phyloP scores from a whole-genome alignment of 1,140 invertebrate genomes.

The Heliconius eleuchia region DNA sequence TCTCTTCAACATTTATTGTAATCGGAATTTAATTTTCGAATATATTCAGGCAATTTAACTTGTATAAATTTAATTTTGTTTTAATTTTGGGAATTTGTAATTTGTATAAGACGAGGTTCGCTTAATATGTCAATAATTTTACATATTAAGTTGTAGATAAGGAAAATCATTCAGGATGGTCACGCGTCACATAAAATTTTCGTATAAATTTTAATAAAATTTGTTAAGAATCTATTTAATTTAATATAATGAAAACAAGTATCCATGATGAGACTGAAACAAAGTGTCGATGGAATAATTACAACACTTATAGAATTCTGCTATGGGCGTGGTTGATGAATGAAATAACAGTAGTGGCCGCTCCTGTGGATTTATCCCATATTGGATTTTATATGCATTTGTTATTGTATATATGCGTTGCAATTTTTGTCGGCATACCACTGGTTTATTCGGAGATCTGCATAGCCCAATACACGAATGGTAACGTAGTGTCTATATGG shows the following conservation, averaged over 20 bases:
- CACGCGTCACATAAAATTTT: background rate
- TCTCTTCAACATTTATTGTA: conserved; percentile 62
- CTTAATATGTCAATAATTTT: conserved; percentile 6
- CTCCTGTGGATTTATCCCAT: conserved; percentile 58
- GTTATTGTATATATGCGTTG: conserved; percentile 47
- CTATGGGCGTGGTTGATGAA: conserved; percentile 71
- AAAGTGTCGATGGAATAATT: conserved; percentile 55
- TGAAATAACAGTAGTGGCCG: conserved; percentile 57
- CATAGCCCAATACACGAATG: conserved; percentile 68
- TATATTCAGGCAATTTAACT: conserved; percentile 36
- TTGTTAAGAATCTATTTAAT: background rate
- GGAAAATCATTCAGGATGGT: conserved; percentile 38
- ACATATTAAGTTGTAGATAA: background rate
- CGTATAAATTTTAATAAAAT: conserved; percentile 17
- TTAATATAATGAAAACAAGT: conserved; percentile 26
- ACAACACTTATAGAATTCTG: conserved; percentile 61
- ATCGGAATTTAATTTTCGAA: conserved; percentile 59
- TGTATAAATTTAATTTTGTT: background rate
- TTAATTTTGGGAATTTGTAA: background rate
- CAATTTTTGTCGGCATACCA: conserved; percentile 66
- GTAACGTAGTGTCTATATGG: conserved; percentile 60
- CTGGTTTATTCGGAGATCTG: conserved; percentile 73
- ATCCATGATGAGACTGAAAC: conserved; percentile 37
- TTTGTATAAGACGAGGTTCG: background rate
- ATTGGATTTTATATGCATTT: conserved; percentile 59